phyloP scores from a whole-genome alignment of 35 echinoderm and acorn worm species.

The Lytechinus variegatus region DNA sequence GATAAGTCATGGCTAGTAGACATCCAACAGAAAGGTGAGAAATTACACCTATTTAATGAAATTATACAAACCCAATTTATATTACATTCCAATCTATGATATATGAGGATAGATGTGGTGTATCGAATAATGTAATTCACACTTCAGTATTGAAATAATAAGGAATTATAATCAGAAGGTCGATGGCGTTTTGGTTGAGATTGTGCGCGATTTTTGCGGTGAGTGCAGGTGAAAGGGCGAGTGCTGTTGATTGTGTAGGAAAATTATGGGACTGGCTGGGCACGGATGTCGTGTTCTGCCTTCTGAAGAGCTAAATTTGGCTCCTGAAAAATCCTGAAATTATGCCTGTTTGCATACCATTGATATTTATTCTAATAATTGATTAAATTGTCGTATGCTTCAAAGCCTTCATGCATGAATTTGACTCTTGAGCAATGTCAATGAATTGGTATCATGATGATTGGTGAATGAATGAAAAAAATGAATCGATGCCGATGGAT shows the following conservation, averaged over 20 bases:
- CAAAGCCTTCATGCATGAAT: no score
- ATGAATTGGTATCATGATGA: no score
- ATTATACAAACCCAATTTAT: background rate
- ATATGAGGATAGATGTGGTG: background rate
- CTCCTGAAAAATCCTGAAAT: no score
- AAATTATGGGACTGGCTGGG: background rate
- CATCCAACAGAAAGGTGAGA: conserved; percentile 71
- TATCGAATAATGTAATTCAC: conserved; percentile 38
- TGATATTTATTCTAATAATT: no score
- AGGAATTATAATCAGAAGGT: conserved; percentile 35
- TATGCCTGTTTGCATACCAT: no score
- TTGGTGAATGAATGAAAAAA: no score
- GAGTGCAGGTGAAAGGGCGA: conserved; percentile 15
- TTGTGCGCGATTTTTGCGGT: conserved; percentile 31
- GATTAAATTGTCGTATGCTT: no score
- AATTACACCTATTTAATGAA: conserved; percentile 43
- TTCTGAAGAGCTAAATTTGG: background rate
- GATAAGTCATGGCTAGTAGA: conserved; percentile 68
- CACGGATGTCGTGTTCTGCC: background rate
- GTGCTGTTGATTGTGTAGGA: background rate
- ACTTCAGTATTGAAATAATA: background rate
- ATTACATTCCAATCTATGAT: background rate
- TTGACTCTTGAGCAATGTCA: no score
- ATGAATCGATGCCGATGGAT: no score
- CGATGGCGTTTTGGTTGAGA: background rate